These are phyloP conservation scores for Syndactyla subalaris DNA, from an alignment of 2,797 vertebrate species.

Conservation along the genomic window DNA sequence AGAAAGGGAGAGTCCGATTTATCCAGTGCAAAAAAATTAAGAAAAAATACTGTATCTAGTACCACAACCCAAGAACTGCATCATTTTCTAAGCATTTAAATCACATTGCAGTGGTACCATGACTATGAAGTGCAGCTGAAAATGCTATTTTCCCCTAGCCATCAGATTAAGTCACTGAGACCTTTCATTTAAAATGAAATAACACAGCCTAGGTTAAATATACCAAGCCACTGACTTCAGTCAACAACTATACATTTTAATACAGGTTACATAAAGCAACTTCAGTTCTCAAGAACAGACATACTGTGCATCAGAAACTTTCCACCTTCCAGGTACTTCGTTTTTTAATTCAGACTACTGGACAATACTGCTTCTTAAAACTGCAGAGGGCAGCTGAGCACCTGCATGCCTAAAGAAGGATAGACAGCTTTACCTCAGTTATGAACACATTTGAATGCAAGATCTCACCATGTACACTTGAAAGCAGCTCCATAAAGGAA, in stretches of 20 bases:
- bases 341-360: background rate
- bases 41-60: background rate
- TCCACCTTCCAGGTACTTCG: background rate
- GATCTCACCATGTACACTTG: background rate
- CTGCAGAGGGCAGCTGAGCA: background rate
- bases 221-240: background rate
- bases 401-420: background rate
- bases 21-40: background rate
- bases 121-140: background rate
- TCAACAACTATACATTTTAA: background rate
- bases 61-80: background rate
- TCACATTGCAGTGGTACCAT: background rate
- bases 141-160: background rate
- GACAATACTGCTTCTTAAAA: background rate
- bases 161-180: background rate
- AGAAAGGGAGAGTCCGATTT: background rate
- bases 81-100: background rate
- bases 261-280: background rate
- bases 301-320: background rate
- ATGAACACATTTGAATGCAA: background rate
- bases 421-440: background rate
- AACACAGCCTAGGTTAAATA: background rate
- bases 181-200: background rate
- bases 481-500: background rate
- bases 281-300: background rate